These are phyloP conservation scores for Drosophila sulfurigaster DNA, from an alignment of 1,140 invertebrate genomes.

Conservation along the genomic window DNA sequence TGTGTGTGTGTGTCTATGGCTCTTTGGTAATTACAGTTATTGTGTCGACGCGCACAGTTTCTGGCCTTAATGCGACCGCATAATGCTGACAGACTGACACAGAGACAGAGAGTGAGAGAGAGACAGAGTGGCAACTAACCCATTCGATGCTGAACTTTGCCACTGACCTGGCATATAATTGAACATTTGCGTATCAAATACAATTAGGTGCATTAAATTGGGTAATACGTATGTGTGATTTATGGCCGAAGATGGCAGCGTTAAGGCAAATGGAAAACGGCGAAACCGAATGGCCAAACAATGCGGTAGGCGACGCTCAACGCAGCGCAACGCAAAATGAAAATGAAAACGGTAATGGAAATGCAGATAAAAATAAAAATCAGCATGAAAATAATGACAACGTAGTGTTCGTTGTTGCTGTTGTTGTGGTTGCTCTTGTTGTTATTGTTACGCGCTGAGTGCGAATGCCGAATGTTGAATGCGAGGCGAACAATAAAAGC, in stretches of 20 bases:
- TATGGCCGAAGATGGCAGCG: conserved; percentile 45
- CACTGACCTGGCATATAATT: conserved; percentile 52
- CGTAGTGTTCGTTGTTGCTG: conserved; percentile 43
- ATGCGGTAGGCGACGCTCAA: neutral
- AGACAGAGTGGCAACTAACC: neutral
- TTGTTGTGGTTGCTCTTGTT: conserved; percentile 15
- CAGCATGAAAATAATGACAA: conserved; percentile 82
- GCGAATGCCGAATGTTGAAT: conserved; percentile 30
- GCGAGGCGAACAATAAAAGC: conserved; percentile 77
- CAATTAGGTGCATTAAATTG: conserved; percentile 77
- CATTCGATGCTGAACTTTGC: neutral
- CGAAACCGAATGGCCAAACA: conserved; percentile 9
- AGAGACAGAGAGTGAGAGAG: neutral
- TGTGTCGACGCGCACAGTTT: conserved; percentile 17
- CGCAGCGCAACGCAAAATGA: conserved; percentile 35
- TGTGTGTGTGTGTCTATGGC: conserved; percentile 17
- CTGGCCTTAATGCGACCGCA: conserved; percentile 13
- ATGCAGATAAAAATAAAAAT: conserved; percentile 83
- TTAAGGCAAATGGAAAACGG: conserved; percentile 45
- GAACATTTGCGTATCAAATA: conserved; percentile 77
- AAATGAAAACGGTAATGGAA: conserved; percentile 80
- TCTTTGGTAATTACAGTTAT: conserved; percentile 57
- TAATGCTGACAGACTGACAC: conserved; percentile 27
- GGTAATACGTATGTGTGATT: conserved; percentile 72
- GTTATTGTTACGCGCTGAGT: too few species aligned